A percentile compares a stretch with the other conserved stretches of the same genome.
These are phyloP conservation scores for Tenrec ecaudatus DNA, from an alignment of 2,113 vertebrate genomes.

Conservation along the genomic window DNA sequence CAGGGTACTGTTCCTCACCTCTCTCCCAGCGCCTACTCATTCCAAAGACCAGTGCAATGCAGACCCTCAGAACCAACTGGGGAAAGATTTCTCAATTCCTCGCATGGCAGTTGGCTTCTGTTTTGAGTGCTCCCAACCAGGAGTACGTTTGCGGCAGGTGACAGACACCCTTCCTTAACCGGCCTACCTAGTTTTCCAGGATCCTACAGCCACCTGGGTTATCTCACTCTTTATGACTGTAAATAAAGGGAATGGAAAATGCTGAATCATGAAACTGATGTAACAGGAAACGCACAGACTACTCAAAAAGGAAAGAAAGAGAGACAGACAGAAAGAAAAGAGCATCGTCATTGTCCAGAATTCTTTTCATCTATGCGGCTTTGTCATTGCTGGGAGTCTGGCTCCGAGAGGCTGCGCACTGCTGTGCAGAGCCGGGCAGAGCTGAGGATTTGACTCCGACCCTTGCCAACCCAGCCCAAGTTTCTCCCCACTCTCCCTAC, in stretches of 20 bases:
- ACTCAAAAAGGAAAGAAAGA: not conserved
- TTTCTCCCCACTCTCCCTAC: slow-evolving; percentile 34
- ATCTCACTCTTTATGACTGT: slow-evolving; percentile 69
- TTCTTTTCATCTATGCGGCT: slow-evolving; percentile 44
- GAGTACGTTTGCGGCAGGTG: slow-evolving; percentile 54
- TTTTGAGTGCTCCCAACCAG: slow-evolving; percentile 51
- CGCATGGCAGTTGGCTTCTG: not conserved
- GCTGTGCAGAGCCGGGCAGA: slow-evolving; percentile 16
- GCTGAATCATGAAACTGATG: slow-evolving; percentile 67
- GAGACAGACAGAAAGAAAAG: not conserved
- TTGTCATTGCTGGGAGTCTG: slow-evolving; percentile 1
- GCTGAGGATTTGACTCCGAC: slow-evolving; percentile 37
- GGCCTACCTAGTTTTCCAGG: slow-evolving; percentile 58
- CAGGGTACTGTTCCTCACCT: slow-evolving; percentile 46
- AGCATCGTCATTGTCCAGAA: slow-evolving; percentile 69
- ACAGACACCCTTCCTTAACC: slow-evolving; percentile 47
- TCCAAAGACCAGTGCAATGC: slow-evolving; percentile 23
- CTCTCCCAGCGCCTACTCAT: slow-evolving; percentile 46
- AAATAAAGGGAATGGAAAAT: slow-evolving; percentile 75
- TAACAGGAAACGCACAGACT: slow-evolving; percentile 73
- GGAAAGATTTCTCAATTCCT: not conserved
- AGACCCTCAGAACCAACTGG: slow-evolving; percentile 34
- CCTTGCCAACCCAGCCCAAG: slow-evolving; percentile 31
- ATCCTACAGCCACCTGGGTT: slow-evolving; percentile 59
- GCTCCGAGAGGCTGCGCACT: slow-evolving; percentile 23